phyloP scores from a whole-genome alignment of 1,140 invertebrate genomes.

The Orius insidiosus region DNA sequence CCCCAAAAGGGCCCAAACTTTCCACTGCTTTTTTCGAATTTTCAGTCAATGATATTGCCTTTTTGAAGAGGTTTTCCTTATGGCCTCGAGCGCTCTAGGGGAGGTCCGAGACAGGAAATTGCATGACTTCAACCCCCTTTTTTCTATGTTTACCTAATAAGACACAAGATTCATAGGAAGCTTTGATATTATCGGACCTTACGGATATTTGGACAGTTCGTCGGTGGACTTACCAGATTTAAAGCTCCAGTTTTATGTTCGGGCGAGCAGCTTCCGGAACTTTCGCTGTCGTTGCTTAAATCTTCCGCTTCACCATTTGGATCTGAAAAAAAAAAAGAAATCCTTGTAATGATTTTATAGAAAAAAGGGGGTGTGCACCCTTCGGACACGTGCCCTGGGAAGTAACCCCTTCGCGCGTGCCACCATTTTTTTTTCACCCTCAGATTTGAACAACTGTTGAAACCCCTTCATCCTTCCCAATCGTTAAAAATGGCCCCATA shows the following conservation, averaged over 20 bases:
- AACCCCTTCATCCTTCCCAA: too few species aligned
- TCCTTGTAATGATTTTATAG: neutral
- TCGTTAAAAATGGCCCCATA: too few species aligned
- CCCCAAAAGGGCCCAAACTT: too few species aligned
- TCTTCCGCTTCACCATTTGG: slow-evolving; percentile 16
- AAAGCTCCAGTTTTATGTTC: slow-evolving; percentile 10
- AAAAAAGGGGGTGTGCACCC: neutral
- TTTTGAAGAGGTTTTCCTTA: too few species aligned
- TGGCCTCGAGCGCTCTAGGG: neutral
- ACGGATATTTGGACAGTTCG: neutral
- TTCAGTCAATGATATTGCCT: too few species aligned
- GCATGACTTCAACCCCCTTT: neutral
- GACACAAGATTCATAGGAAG: neutral
- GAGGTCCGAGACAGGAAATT: slow-evolving; percentile 1
- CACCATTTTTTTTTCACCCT: too few species aligned
- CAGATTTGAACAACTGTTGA: too few species aligned
- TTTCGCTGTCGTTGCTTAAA: slow-evolving; percentile 15
- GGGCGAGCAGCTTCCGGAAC: slow-evolving; percentile 11
- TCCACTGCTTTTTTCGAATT: too few species aligned
- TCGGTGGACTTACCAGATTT: slow-evolving; percentile 15
- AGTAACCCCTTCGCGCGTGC: too few species aligned
- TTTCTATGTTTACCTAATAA: slow-evolving; percentile 8
- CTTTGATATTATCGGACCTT: too few species aligned
- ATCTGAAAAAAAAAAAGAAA: slow-evolving; percentile 8
- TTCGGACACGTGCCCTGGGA: too few species aligned